These are phyloP conservation scores for Intellagama lesueurii DNA, from an alignment of 2,797 vertebrate species.

Conservation along the genomic window DNA sequence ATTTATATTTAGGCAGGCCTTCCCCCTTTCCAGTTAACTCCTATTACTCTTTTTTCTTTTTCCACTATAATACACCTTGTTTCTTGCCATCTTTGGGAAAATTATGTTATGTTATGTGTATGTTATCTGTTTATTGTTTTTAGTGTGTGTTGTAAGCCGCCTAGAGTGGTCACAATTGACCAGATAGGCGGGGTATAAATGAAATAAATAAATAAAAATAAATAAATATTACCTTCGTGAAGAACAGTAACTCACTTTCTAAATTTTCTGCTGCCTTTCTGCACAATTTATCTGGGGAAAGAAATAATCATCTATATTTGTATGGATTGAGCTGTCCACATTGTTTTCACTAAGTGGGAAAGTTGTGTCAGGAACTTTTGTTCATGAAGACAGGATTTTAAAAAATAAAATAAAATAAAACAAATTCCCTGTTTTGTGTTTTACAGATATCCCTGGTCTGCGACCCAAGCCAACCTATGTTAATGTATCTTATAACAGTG, in stretches of 20 bases:
- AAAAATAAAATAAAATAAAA: neutral
- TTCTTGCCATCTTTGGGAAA: no score
- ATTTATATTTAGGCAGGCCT: no score
- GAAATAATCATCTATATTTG: neutral
- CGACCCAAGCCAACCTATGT: slow-evolving; percentile 94
- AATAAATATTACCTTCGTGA: neutral
- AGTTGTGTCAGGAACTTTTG: neutral
- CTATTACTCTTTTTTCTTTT: no score
- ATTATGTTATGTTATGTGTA: no score
- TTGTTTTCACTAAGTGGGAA: neutral
- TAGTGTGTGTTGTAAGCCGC: no score
- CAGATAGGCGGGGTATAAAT: no score
- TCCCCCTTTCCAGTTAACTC: no score
- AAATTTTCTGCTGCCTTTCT: neutral
- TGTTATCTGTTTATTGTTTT: no score
- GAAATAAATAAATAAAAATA: no score
- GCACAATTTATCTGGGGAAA: neutral
- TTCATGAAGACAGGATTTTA: neutral
- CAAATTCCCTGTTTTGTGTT: slow-evolving; percentile 43
- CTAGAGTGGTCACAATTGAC: no score
- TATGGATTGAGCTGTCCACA: neutral
- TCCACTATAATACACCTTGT: no score
- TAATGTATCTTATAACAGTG: slow-evolving; percentile 88
- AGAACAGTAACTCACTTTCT: neutral
- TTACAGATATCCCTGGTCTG: slow-evolving; percentile 90